Base-by-base conservation (phyloP, 2,888 invertebrate species). In the Sericinus montela region DNA sequence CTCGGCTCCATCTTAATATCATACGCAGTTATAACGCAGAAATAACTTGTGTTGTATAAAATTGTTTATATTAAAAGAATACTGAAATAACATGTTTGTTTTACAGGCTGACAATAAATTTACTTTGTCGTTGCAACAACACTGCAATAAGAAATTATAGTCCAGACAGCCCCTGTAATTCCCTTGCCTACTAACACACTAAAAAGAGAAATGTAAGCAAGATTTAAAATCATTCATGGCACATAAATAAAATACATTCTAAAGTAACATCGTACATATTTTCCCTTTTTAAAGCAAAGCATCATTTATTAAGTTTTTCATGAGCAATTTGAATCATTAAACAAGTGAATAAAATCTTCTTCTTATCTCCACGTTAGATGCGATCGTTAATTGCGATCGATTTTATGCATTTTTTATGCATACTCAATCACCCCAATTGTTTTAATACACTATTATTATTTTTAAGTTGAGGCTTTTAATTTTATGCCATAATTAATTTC, bases 21-120 rank as follows among this genome's bases (percentile, higher is more conserved):
- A 25, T 48, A 48, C 48, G 54, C 48, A 45, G 50, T 51, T 55
- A 59, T 52, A 57, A 56, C 54, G 48, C 68, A 67, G 69, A 67
- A 71, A 69, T 68, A 69, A 69, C 68, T 53, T 59, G 45, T 50
- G 52, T 62, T 62, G 72, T 71, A 65, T 60, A 56, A 65, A n/a
- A n/a, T n/a, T 19, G 19, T 19, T 19, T 19, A 19, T 19, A 19
- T 19, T n/a, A n/a, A n/a, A n/a, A 19, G 2, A 3, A 19, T 19
- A 19, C 5, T 19, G 19, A 19, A 19, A 19, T 19, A 8, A 6
- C 25, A 25, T 25, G 7, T 6, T 25, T 45, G 19, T 47, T 13
- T 47, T 47, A 46, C n/a, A 16, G 25, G 34, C 15, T 13, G 11
- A 16, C 47, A 47, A 19, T 36, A 6, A 29, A 47, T 36, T 41